These are phyloP conservation scores for Noctua comes DNA, from an alignment of 2,888 invertebrate species.

Conservation along the genomic window DNA sequence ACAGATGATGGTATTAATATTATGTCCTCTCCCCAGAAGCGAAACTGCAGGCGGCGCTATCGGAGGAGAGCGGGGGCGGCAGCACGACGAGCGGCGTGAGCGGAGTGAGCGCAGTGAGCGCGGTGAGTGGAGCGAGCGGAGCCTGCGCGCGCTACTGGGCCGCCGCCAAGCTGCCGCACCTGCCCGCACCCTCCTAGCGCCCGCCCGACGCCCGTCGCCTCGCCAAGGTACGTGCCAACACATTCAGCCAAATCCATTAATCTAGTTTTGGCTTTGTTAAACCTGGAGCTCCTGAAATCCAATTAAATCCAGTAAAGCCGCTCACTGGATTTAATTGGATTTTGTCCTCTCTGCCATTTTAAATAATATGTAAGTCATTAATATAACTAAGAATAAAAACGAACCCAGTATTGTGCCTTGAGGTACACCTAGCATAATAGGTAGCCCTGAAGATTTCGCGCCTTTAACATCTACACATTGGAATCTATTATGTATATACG, in stretches of 20 bases:
- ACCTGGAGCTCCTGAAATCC: not conserved
- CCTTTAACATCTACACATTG: not conserved
- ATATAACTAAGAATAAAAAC: not conserved
- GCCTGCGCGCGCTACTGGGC: constrained; percentile 79
- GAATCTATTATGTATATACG: not conserved
- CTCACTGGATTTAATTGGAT: too few species aligned
- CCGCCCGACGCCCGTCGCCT: constrained; percentile 86
- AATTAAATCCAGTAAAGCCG: not conserved
- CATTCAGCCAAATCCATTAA: not conserved
- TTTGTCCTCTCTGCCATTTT: not conserved
- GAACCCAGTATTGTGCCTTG: not conserved
- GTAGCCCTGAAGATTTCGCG: not conserved
- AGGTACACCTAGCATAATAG: not conserved
- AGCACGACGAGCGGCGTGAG: constrained; percentile 69
- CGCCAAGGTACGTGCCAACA: constrained; percentile 79
- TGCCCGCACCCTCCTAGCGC: constrained; percentile 89
- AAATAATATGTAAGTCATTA: not conserved
- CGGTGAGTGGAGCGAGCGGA: constrained; percentile 66
- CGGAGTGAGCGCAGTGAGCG: constrained; percentile 69
- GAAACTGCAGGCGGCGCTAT: constrained; percentile 87
- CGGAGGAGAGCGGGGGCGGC: constrained; percentile 84
- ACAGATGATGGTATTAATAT: constrained; percentile 11
- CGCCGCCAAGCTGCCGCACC: constrained; percentile 88
- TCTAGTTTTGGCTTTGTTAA: not conserved
- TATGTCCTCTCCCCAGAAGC: constrained; percentile 77